phyloP scores from a whole-genome alignment of 2,113 vertebrate species.

The Alligator sinensis region DNA sequence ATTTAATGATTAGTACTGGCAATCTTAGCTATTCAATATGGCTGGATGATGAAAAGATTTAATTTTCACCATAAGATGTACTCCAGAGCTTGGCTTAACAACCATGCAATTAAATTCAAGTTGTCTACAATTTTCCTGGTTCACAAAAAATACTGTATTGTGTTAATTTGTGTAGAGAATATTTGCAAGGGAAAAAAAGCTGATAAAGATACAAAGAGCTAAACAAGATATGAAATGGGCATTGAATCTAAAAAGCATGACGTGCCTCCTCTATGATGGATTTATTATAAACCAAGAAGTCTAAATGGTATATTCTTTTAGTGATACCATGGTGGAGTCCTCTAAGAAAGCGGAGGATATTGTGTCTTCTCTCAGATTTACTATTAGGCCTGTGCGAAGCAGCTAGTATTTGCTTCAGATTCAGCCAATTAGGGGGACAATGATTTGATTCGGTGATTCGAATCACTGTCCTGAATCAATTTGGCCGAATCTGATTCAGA shows the following conservation, averaged over 20 bases:
- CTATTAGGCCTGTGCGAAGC: too few species aligned
- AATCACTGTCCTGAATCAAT: too few species aligned
- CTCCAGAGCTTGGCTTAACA: slow-evolving; percentile 65
- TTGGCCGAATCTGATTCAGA: too few species aligned
- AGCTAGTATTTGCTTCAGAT: too few species aligned
- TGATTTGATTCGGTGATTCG: too few species aligned
- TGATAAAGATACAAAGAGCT: slow-evolving; percentile 49
- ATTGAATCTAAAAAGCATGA: slow-evolving; percentile 4
- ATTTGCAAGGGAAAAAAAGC: slow-evolving; percentile 5
- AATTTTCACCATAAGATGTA: slow-evolving; percentile 57
- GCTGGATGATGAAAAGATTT: slow-evolving; percentile 72
- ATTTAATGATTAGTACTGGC: slow-evolving; percentile 57
- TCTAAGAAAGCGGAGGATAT: not conserved
- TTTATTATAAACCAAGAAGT: not conserved
- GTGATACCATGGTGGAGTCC: not conserved
- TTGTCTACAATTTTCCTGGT: slow-evolving; percentile 45
- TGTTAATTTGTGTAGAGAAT: slow-evolving; percentile 31
- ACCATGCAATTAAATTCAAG: slow-evolving; percentile 50
- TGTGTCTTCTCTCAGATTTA: not conserved
- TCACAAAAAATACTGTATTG: slow-evolving; percentile 32
- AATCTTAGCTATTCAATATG: slow-evolving; percentile 51
- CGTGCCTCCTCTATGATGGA: not conserved
- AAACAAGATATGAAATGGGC: not conserved
- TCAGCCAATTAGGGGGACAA: too few species aligned
- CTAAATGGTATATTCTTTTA: not conserved